Base-by-base conservation (phyloP, 53 echinoderm and acorn worm species). In the Patiria pectinifera region DNA sequence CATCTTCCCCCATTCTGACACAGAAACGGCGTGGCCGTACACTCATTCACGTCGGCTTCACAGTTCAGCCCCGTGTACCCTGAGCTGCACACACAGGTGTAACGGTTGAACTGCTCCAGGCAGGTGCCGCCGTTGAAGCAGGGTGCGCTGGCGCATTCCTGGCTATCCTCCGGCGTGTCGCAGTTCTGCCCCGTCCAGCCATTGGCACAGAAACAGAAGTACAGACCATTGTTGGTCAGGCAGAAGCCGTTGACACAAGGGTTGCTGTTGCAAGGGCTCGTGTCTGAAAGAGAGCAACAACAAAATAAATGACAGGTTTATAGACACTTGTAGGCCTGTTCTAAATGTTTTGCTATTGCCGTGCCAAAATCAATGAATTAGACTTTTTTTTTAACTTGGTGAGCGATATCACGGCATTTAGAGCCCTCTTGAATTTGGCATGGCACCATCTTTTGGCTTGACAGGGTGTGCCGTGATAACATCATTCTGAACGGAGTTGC, bases 171-270 rank as follows among this genome's bases (percentile, higher is more conserved):
- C 2, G 80, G 80, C 45, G 25, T 48, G 14, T 94, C 96, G 59
- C 96, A 96, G 91, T 83, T 91, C 61, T 58, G 78, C 7, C 96
- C 96, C 11, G 78, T 90, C 96, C 96, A 96, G 47, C 46, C 85
- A 10, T 82, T 24, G 26, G 14, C 25, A 25, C 94, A 94, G 21
- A 85, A 26, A 58, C 94, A 94, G 43, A 45, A 69, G 14, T 91
- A 91, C 69, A 47, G 47, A 11, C 69, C 78, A 6, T 8, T 83
- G 11, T 82, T 83, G 60, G 91, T 26, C 11, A 93, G 21, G 84
- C 97, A 97, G 19, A 92, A 80, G 62, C 93, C 92, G 85, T 95
- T 88, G 59, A 82, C 78, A 48, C 97, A 97, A 14, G 97, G 97
- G 79, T 89, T 91, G 6, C 19, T 89, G 49, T 59, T 81, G 82